A percentile compares a stretch with the other conserved stretches of the same genome.
phyloP scores from a whole-genome alignment of 2,888 invertebrate genomes.

The Cordilura impudica region DNA sequence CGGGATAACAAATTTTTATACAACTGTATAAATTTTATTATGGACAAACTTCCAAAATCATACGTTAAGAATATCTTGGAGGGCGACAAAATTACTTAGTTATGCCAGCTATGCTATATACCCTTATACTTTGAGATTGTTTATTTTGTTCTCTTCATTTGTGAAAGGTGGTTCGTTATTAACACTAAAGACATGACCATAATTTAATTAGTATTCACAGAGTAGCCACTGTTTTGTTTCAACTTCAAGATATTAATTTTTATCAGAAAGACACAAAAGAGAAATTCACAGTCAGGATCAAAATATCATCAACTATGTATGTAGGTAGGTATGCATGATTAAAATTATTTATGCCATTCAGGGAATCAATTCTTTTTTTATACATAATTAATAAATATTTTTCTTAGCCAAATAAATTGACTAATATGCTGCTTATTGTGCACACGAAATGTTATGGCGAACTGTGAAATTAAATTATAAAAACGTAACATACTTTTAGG shows the following conservation, averaged over 20 bases:
- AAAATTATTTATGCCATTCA: too few relatives aligned
- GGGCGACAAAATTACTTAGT: neutral
- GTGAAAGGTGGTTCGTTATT: constrained; percentile 54
- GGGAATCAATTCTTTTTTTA: constrained; percentile 3
- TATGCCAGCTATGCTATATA: neutral
- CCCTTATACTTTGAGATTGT: neutral
- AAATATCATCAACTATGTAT: constrained; percentile 12
- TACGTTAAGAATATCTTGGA: neutral
- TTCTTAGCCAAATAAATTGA: too few relatives aligned
- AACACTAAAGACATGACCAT: constrained; percentile 59
- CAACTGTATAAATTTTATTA: neutral
- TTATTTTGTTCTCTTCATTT: constrained; percentile 6
- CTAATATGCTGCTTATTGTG: too few relatives aligned
- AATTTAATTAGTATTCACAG: constrained; percentile 62
- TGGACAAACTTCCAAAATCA: neutral
- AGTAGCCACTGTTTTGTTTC: constrained; percentile 31
- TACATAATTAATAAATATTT: too few relatives aligned
- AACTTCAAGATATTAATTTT: constrained; percentile 33
- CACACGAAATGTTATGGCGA: too few relatives aligned
- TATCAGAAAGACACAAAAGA: neutral
- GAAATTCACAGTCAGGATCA: constrained; percentile 27
- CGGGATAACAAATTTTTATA: neutral
- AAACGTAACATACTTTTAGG: too few relatives aligned
- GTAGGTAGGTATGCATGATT: too few relatives aligned
- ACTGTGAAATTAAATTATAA: too few relatives aligned